Base-by-base conservation (phyloP, 2,888 invertebrate genomes). In the Apamea crenata region DNA sequence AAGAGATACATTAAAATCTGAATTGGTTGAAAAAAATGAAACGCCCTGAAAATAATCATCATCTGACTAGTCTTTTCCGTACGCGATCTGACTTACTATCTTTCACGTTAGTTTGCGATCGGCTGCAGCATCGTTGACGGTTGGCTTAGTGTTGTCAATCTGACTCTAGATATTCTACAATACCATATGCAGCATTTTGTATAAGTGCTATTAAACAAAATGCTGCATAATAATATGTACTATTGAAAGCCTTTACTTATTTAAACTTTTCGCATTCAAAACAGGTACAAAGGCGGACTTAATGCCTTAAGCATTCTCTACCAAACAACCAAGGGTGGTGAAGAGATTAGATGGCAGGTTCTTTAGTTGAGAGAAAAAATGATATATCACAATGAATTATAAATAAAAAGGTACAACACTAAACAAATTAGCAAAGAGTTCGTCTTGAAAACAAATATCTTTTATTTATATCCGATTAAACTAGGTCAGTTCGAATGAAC, bases 391-490 rank as follows among this genome's bases (percentile, higher is more conserved):
- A 50, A 18, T 50, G 7, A 50, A 18, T 7, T 18, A 50, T 50
- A 50, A 50, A 50, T 18, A 6, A 50, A 18, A 25, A 53, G 8
- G 1, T 18, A 25, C 14, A 66, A 66, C 4, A 3, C 16, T 21
- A 40, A 25, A 32, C 14, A 44, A n/a, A 74, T 47, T 21, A 36
- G 12, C 1, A 25, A 67, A 36, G 47, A 50, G 2, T 59, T 18
- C 21, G 12, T 14, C 18, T 8, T 8, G 12, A 12, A n/a, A 25
- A 1, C 7, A 21, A 47, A 16, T 36, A n/a, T 12, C 8, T 12
- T 29, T 25, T 61, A 10, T 81, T 53, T 14, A 40, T 7, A 36
- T 47, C 12, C 53, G 16, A 80, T 25, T 2, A 25, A 81, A 68
- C 61, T 61, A 18, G 50, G 71, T 32, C n/a, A 36, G 4, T 36